Base-by-base conservation (phyloP, 1,140 invertebrate genomes). In the Aphelinus atriplicis region DNA sequence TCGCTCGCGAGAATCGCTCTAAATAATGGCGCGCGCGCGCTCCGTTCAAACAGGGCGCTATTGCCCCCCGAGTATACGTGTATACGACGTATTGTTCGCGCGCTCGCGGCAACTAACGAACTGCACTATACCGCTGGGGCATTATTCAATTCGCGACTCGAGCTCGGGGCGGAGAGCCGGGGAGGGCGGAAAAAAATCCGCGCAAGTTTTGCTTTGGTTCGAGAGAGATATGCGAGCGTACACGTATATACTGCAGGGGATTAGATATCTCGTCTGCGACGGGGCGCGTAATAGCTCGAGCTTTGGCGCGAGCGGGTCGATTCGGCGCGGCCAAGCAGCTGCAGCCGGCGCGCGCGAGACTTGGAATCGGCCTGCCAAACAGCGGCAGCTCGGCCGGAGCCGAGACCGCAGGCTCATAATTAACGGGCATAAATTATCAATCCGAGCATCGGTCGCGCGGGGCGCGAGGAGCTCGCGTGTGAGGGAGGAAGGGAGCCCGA, bases 341-440 rank as follows among this genome's bases (percentile, higher is more conserved):
- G 3, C 10, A 10, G 58, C 58, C 58, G 10, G 58, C 4, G 58
- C 58, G 26, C 3, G 58, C 4, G 58, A n/a, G 58, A 60, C 58
- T 60, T 7, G 53, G 46, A 43, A 6, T 57, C 48, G 55, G 67
- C 57, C 58, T 53, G 57, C 62, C 68, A 51, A 3, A 46, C 51
- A 56, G 58, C 7, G 42, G 58, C 77, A 80, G 79, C 78, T 53
- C 51, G 51, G 4, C 51, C 4, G 26, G 26, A 26, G 62, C 79
- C 80, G 82, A 82, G 80, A 84, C 84, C 84, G 81, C 81, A 85
- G 71, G 82, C 78, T 86, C 84, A 86, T 87, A 87, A 88, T 87
- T 87, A 87, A 87, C 85, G 80, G 84, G 81, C 85, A 87, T 88
- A 87, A 88, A 88, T 88, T 87, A 88, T 87, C 85, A 86, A 87